phyloP scores from a whole-genome alignment of 2,888 invertebrate species.

The Acleris sparsana region DNA sequence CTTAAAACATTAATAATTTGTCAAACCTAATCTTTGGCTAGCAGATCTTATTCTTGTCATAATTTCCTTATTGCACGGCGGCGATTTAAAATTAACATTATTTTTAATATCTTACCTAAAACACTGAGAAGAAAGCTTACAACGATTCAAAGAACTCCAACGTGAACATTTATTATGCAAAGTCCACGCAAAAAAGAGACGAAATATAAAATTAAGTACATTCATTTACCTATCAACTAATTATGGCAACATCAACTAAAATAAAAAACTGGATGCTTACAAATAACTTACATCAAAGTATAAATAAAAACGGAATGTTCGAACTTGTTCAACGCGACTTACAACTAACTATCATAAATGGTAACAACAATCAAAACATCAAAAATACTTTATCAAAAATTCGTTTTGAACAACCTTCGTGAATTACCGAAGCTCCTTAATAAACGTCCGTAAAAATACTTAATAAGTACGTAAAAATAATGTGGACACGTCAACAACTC shows the following conservation, averaged over 20 bases:
- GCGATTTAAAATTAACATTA: slow-evolving; percentile 47
- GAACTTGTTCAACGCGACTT: slow-evolving; percentile 57
- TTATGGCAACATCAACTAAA: slow-evolving; percentile 74
- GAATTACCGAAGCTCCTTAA: slow-evolving; percentile 47
- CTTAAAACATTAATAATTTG: slow-evolving; percentile 50
- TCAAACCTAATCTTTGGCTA: slow-evolving; percentile 79
- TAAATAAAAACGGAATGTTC: slow-evolving; percentile 71
- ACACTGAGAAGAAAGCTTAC: slow-evolving; percentile 61
- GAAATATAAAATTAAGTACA: slow-evolving; percentile 72
- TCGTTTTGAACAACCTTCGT: slow-evolving; percentile 53
- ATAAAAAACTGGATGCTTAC: slow-evolving; percentile 49
- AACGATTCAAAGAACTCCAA: slow-evolving; percentile 37
- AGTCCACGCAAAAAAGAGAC: slow-evolving; percentile 45
- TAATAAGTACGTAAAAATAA: slow-evolving; percentile 66
- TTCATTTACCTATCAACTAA: slow-evolving; percentile 62
- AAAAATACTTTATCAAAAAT: slow-evolving; percentile 72
- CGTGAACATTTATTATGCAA: slow-evolving; percentile 39
- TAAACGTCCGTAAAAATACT: slow-evolving; percentile 49
- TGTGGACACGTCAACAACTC: slow-evolving; percentile 71
- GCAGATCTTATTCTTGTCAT: slow-evolving; percentile 74
- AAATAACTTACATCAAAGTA: slow-evolving; percentile 53
- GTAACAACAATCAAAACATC: slow-evolving; percentile 77
- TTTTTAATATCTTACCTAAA: slow-evolving; percentile 48
- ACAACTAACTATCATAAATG: slow-evolving; percentile 57
- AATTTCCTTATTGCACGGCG: slow-evolving; percentile 61